phyloP scores from a whole-genome alignment of 2,888 invertebrate genomes.

The Oligia strigilis region DNA sequence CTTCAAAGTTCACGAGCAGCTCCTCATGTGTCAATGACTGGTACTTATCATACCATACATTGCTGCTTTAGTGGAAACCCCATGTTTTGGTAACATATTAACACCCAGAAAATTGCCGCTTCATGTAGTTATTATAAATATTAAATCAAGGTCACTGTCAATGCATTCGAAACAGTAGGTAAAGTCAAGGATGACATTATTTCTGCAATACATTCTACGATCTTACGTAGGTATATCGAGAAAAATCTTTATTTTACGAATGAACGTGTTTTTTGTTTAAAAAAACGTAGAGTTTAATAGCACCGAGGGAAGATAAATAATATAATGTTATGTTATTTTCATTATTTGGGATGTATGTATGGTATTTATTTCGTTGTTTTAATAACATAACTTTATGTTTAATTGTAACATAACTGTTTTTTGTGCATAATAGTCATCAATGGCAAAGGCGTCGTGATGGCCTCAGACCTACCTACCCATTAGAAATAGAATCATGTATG shows the following conservation, averaged over 20 bases:
- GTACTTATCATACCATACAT: conserved; percentile 17
- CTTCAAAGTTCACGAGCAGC: conserved; percentile 42
- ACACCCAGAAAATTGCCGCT: conserved; percentile 11
- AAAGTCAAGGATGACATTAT: conserved; percentile 43
- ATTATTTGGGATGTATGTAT: neutral
- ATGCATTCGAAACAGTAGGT: conserved; percentile 51
- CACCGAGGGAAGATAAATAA: neutral
- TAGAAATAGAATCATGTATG: neutral
- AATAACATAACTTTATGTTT: neutral
- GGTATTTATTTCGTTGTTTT: neutral
- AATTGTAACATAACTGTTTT: neutral
- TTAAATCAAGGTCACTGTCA: conserved; percentile 51
- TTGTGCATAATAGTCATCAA: neutral
- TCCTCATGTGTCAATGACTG: conserved; percentile 37
- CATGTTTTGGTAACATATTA: conserved; percentile 21
- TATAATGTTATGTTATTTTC: neutral
- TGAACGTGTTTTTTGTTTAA: neutral
- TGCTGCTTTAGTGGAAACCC: conserved; percentile 15
- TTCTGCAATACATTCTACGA: conserved; percentile 27
- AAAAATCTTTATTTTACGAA: neutral
- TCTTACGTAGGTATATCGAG: neutral
- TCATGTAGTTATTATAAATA: conserved; percentile 24
- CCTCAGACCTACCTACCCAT: neutral
- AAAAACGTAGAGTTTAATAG: neutral
- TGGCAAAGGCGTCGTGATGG: neutral